Percentiles rank a stretch among this genome's conserved stretches.
Conservation (phyloP, 35 echinoderm and acorn worm genomes). For the Apostichopus japonicus region DNA sequence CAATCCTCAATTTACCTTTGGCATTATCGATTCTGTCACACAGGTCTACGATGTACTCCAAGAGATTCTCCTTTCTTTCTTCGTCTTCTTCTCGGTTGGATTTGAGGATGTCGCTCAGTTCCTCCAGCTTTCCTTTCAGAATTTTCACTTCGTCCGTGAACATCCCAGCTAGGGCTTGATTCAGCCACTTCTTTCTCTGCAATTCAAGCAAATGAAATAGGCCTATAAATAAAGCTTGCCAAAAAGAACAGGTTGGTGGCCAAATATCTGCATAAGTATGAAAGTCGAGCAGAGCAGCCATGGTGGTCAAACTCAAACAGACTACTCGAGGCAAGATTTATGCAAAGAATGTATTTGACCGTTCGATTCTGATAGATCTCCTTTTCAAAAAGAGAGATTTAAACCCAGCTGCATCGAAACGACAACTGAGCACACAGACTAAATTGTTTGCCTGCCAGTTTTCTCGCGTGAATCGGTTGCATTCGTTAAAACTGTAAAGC, state of each 20-base stretch:
- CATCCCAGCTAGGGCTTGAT: slow-evolving; percentile 73
- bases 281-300: too few species aligned
- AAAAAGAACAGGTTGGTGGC: background rate
- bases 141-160: slow-evolving; percentile 88
- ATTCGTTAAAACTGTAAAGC: too few species aligned
- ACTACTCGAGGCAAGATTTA: too few species aligned
- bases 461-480: too few species aligned
- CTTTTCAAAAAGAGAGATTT: too few species aligned
- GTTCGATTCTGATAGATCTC: too few species aligned
- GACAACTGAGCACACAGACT: too few species aligned
- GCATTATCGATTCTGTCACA: slow-evolving; percentile 93
- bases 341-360: background rate
- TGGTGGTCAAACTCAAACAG: too few species aligned
- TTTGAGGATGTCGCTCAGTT: slow-evolving; percentile 45
- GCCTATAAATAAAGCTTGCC: background rate
- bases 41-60: slow-evolving; percentile 79
- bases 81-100: slow-evolving; percentile 69
- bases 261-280: background rate
- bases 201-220: too few species aligned
- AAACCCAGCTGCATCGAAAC: too few species aligned
- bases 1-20: slow-evolving; percentile 51
- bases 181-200: slow-evolving; percentile 75
- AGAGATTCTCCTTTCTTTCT: slow-evolving; percentile 49
- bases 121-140: slow-evolving; percentile 67
- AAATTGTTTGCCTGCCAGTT: too few species aligned